Percentiles rank a stretch among this genome's conserved stretches.
Evolutionary conservation across 2,113 vertebrate species (phyloP).

Genomic region (Ibidorhyncha struthersii): DNA sequence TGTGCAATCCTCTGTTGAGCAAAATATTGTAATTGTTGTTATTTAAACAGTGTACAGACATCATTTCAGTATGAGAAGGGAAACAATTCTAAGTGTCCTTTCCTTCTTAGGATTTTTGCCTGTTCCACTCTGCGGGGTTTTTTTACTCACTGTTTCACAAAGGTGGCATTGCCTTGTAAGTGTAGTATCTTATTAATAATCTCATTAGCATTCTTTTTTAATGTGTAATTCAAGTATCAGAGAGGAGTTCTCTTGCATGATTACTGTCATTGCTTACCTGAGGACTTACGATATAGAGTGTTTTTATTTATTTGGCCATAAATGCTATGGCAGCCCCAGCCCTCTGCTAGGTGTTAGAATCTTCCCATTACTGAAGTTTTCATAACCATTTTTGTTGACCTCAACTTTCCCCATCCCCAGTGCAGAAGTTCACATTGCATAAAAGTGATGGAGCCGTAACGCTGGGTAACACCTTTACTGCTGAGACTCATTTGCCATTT

Average conservation of each 20-base stretch:
- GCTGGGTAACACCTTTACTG: not conserved
- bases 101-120: not conserved
- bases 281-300: not conserved
- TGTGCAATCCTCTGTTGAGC: not conserved
- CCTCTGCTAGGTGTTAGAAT: not conserved
- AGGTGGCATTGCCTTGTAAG: not conserved
- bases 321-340: not conserved
- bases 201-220: constrained; percentile 6
- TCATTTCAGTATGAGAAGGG: not conserved
- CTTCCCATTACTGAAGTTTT: not conserved
- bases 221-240: not conserved
- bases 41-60: not conserved
- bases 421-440: not conserved
- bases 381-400: not conserved
- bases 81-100: not conserved
- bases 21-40: not conserved
- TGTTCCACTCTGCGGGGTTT: not conserved
- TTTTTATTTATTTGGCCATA: not conserved
- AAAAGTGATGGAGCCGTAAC: not conserved
- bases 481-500: accelerated
- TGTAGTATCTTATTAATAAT: not conserved
- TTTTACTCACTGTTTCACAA: not conserved
- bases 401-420: not conserved
- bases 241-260: not conserved
- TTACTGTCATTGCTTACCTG: not conserved